Evolutionary conservation across 2,888 invertebrate genomes (phyloP).

Genomic region (Leucophenga maculata): DNA sequence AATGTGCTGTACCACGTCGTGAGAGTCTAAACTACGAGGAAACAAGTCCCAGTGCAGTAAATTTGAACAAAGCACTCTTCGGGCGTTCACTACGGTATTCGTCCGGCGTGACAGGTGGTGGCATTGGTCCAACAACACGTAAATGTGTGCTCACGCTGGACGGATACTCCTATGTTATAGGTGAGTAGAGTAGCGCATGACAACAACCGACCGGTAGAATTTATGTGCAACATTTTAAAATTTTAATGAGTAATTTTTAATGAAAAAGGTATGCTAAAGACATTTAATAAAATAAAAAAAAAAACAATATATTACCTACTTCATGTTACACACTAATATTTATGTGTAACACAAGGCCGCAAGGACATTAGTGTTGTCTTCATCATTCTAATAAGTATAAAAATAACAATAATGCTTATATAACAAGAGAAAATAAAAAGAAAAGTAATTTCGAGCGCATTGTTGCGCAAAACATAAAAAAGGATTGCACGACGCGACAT

Average conservation of each 20-base stretch:
- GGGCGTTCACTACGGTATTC: slow-evolving; percentile 68
- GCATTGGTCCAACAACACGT: slow-evolving; percentile 76
- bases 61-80: slow-evolving; percentile 56
- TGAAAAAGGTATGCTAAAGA: not conserved
- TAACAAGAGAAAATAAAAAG: not conserved
- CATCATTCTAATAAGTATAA: slow-evolving; percentile 3
- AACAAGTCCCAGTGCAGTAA: slow-evolving; percentile 59
- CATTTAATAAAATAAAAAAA: not conserved
- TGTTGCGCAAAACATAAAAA: slow-evolving; percentile 10
- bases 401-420: slow-evolving; percentile 17
- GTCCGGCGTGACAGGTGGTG: slow-evolving; percentile 57
- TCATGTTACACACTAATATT: no score
- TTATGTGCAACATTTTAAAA: no score
- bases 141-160: slow-evolving; percentile 88
- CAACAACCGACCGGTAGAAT: no score
- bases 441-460: slow-evolving; percentile 10
- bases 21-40: slow-evolving; percentile 61
- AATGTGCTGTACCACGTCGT: slow-evolving; percentile 49
- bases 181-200: slow-evolving; percentile 74
- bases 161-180: slow-evolving; percentile 90
- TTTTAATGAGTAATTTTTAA: not conserved
- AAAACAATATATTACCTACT: not conserved
- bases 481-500: slow-evolving; percentile 1
- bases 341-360: not conserved
- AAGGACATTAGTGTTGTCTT: slow-evolving; percentile 6